Base-by-base conservation (phyloP, 2,797 vertebrate genomes). In the Hippoglossus hippoglossus region DNA sequence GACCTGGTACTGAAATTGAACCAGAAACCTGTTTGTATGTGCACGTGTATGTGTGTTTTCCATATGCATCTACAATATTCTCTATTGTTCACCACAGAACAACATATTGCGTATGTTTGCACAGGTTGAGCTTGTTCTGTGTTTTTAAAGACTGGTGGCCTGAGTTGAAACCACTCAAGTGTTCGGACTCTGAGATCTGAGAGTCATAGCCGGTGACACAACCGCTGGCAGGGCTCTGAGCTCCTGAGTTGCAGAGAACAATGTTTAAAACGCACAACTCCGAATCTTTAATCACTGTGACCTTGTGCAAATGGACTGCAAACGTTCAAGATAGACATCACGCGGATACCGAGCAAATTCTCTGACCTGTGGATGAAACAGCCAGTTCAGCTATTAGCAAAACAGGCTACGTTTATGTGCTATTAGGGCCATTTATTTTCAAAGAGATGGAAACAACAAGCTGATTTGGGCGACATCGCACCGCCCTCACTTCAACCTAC, bases 381-480 rank as follows among this genome's bases (percentile, higher is more conserved):
- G 73, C 82, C 84, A 80, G 75, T 86, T 79, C 75, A 73, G 86
- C 90, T 69, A 94, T 93, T 94, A 93, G 79, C 82, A 86, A 90
- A 92, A 91, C 88, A 84, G 81, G 88, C 79, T 73, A 85, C 88
- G 75, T 92, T 94, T 92, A 92, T 92, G 89, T 89, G 92, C 90
- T 67, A 93, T 93, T 93, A 94, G 89, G 85, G 63, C 81, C 88
- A 87, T 94, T 95, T 94, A 89, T 82, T 89, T 89, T 89, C 89
- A 93, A 91, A 91, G 89, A 87, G 77, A 87, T 83, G 90, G 85
- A 89, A 93, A 92, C 86, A 92, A 86, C 89, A 85, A 82, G 80
- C 82, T 87, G 88, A 92, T 90, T 88, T 90, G 86, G 80, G 73
- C 80, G 77, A 82, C 89, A 77, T 77, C 65, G 71, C 79, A 73